Evolutionary conservation across 2,797 vertebrate genomes (phyloP).

Genomic region (Dipus sagitta): DNA sequence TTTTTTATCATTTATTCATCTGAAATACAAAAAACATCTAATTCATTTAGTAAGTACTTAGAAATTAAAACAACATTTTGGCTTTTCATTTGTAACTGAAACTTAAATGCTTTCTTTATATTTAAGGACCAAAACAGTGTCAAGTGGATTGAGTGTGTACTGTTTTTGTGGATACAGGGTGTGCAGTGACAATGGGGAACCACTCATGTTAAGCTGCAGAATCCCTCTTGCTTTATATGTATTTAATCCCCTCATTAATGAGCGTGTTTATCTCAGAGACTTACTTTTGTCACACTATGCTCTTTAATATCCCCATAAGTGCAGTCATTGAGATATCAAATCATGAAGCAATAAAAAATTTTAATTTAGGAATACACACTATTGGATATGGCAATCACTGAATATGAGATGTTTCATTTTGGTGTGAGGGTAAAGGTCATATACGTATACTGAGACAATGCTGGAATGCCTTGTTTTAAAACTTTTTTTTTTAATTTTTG

Average conservation of each 20-base stretch:
- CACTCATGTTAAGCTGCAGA: neutral
- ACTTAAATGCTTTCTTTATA: neutral
- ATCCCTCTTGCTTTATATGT: neutral
- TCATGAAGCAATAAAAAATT: neutral
- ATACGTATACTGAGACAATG: neutral
- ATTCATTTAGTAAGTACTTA: neutral
- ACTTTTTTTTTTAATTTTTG: no score
- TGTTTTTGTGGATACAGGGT: fast-evolving
- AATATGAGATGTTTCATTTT: neutral
- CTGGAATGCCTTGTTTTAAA: no score
- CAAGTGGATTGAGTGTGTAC: neutral
- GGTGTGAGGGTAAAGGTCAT: neutral
- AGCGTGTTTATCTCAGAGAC: neutral
- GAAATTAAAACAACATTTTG: neutral
- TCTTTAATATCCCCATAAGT: neutral
- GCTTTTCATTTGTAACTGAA: neutral
- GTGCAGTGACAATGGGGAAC: neutral
- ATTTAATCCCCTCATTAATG: neutral
- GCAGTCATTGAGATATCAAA: neutral
- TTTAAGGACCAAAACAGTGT: neutral
- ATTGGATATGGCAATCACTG: neutral
- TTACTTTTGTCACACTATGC: neutral
- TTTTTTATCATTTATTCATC: neutral
- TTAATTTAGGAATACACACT: neutral
- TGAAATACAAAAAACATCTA: slow-evolving; percentile 27